Base-by-base conservation (phyloP, 2,113 vertebrate genomes). In the Vidua macroura region DNA sequence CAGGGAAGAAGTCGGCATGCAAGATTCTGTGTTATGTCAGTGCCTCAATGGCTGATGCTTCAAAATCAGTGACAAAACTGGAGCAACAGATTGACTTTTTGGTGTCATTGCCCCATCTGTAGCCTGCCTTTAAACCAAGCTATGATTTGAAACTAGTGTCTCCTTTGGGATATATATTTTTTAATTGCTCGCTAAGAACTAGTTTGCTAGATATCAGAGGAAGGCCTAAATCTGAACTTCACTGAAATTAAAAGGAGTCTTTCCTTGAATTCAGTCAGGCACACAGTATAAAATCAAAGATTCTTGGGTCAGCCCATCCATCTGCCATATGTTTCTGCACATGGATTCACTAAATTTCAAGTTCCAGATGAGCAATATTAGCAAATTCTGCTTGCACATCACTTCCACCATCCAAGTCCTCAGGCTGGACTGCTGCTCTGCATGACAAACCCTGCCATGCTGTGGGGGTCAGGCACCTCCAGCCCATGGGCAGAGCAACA, bases 381-480 rank as follows among this genome's bases (percentile, higher is more conserved):
- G 60, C 56, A 93, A 91, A 82, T 63, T 70, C 52, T 90, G 88
- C 48, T 69, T 68, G 56, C 0, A 1, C 35, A 63, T 79, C 8
- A 1, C 48, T 90, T 92, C 52, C 0, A 6, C 48, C 27, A 21
- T n/a, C n/a, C 1, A 4, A 70, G 30, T 79, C 43, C 44, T 94
- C 30, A 30, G 66, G 49, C 70, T 63, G 52, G 30, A 31, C 63
- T 30, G 49, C 53, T 69, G 76, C 37, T 64, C 27, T 52, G 28
- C 39, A 11, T 24, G n/a, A 59, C 3, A 14, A 84, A 33, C 52
- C 52, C 66, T 59, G 69, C 81, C 1, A 1, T 18, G 46, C 64
- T 52, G 51, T 1, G 6, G 51, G 41, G 2, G 0, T 67, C 0
- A 0, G 33, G 31, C 49, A 81, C 49, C 55, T 56, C 77, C 37